Evolutionary conservation across 2,888 invertebrate species (phyloP).

Genomic region (Phengaris alcon): DNA sequence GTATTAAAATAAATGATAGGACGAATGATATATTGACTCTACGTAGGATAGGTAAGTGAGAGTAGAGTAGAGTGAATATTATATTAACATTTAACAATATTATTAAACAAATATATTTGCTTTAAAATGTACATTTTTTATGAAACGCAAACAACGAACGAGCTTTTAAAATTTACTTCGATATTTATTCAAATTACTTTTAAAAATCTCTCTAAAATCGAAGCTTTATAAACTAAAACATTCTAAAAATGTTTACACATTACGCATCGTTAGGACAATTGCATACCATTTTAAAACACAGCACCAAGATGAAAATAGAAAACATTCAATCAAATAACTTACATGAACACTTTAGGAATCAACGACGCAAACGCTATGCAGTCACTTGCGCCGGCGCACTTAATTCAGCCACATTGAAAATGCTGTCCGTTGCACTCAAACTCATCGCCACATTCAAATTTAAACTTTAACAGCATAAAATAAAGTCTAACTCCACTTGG

Average conservation of each 20-base stretch:
- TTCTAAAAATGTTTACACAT: not conserved
- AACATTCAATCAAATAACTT: conserved; percentile 47
- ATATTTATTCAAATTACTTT: not conserved
- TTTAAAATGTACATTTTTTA: too few species aligned
- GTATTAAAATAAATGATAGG: too few species aligned
- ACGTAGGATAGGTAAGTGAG: too few species aligned
- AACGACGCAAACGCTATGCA: conserved; percentile 59
- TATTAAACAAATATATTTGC: too few species aligned
- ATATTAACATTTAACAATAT: too few species aligned
- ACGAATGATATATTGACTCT: too few species aligned
- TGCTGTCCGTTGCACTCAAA: conserved; percentile 40
- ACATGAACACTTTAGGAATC: conserved; percentile 52
- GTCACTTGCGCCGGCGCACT: conserved; percentile 63
- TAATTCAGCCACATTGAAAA: conserved; percentile 63
- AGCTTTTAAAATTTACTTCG: not conserved
- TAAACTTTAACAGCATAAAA: conserved; percentile 12
- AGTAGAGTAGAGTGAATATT: too few species aligned
- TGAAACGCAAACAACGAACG: not conserved
- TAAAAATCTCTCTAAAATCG: not conserved
- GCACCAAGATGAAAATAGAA: conserved; percentile 46
- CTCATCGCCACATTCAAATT: conserved; percentile 28
- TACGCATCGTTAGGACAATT: conserved; percentile 8
- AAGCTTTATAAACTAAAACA: not conserved
- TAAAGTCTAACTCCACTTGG: conserved; percentile 31
- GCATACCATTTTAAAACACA: conserved; percentile 32